phyloP scores from a whole-genome alignment of 2,797 vertebrate genomes.

The Gallinago solitaria region DNA sequence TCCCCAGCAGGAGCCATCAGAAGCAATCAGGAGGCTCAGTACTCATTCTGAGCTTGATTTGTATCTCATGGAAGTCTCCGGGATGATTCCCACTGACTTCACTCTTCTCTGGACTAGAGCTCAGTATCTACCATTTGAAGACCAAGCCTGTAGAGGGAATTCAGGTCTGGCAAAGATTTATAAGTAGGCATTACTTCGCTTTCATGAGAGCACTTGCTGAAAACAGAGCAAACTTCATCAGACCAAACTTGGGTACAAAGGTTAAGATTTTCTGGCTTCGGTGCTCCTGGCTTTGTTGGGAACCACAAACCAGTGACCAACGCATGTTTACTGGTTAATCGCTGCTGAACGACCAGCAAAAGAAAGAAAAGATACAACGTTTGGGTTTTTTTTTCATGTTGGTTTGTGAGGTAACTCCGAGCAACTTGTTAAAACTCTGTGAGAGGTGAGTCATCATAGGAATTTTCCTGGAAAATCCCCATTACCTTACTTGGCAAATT shows the following conservation, averaged over 20 bases:
- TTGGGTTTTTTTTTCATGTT: background rate
- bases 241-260: background rate
- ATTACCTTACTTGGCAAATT: background rate
- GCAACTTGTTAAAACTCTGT: background rate
- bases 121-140: background rate
- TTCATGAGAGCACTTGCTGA: background rate
- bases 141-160: background rate
- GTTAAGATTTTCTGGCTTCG: constrained; percentile 1
- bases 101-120: background rate
- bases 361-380: background rate
- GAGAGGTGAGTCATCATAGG: background rate
- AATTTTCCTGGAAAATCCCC: background rate
- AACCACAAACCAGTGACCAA: background rate
- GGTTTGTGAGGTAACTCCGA: background rate
- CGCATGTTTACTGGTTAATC: background rate
- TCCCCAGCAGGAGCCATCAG: background rate
- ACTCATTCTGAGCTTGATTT: background rate
- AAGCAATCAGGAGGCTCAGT: background rate
- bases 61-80: background rate
- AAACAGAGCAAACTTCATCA: background rate
- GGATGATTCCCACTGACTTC: background rate
- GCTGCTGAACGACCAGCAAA: background rate
- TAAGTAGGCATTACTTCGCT: background rate
- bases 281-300: background rate
- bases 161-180: background rate